Evolutionary conservation across 2,888 invertebrate species (phyloP), one percentile per base, ranked within the genome.

Genomic region (Folsomia candida): DNA sequence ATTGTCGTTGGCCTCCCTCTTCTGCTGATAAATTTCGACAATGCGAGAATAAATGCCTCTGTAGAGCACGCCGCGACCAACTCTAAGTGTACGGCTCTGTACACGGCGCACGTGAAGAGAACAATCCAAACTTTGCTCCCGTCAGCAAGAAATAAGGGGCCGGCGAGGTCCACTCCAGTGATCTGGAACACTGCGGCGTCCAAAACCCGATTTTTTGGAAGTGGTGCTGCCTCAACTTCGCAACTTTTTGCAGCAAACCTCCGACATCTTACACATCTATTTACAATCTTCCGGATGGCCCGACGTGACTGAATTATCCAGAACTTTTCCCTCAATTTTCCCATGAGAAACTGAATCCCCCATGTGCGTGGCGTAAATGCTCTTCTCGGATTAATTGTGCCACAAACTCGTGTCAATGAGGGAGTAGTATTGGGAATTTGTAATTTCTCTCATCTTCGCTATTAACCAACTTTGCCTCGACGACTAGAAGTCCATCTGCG

Each of bases 71-170:
- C n/a, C n/a, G n/a, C n/a, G n/a, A n/a, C n/a, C n/a, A n/a, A n/a
- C n/a, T n/a, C n/a, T n/a, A n/a, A n/a, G n/a, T n/a, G n/a, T n/a
- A n/a, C n/a, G n/a, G n/a, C n/a, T n/a, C n/a, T 71, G 51, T 82
- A 83, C 0, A 82, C 77, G 0, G 83, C 81, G 78, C 83, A 84
- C 0, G 83, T 83, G 69, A 81, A 82, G 6, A 84, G 37, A 14
- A 78, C 76, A 18, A 84, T 77, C 81, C 81, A 83, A 3, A 73
- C 79, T 62, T 82, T 81, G n/a, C 70, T 28, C 18, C 77, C 71
- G 22, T 70, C 74, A 66, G 71, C 80, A 11, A 82, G 68, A 28
- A 65, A 73, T 18, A 84, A 57, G 0, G 84, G 83, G 0, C 84
- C 84, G 2, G 81, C 80, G 51, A 83, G 79, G 72, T 83, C 83